These are phyloP conservation scores for Spinibarbus caldwelli DNA, from an alignment of 2,797 vertebrate species.

Conservation along the genomic window DNA sequence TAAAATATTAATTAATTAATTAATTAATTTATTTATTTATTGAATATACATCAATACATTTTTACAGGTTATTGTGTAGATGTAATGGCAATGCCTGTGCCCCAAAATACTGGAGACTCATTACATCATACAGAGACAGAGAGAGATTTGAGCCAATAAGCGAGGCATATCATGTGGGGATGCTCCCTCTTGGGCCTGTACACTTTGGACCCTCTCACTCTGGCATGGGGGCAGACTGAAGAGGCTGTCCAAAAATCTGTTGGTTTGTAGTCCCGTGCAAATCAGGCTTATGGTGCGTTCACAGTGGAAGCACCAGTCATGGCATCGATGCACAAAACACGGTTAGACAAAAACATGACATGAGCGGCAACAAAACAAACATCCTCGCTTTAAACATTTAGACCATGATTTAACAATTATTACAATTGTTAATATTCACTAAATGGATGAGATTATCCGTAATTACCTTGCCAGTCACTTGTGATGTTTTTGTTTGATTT, in stretches of 20 bases:
- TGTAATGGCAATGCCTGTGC: conserved; percentile 39
- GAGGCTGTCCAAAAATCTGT: conserved; percentile 72
- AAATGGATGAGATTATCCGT: conserved; percentile 34
- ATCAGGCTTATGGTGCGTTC: conserved; percentile 66
- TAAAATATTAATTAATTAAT: neutral
- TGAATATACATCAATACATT: neutral
- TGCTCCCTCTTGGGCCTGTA: conserved; percentile 69
- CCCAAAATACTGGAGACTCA: conserved; percentile 22
- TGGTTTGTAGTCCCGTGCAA: conserved; percentile 62
- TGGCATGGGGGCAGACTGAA: conserved; percentile 47
- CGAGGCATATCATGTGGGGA: conserved; percentile 59
- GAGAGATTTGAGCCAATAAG: conserved; percentile 41
- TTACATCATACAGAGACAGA: conserved; percentile 42
- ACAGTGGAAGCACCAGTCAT: conserved; percentile 33
- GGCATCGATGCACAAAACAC: conserved; percentile 31
- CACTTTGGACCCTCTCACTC: conserved; percentile 67
- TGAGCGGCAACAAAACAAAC: conserved; percentile 38
- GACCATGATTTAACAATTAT: conserved; percentile 27
- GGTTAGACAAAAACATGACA: conserved; percentile 34
- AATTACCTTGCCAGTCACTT: conserved; percentile 37
- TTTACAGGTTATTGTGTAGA: conserved; percentile 26
- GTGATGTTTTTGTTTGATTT: conserved; percentile 34
- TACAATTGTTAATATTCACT: conserved; percentile 30
- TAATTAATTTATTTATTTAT: neutral
- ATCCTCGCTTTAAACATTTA: conserved; percentile 24